Evolutionary conservation across 2,113 vertebrate species (phyloP), one percentile per base, ranked within the genome.

Genomic region (Lampris incognitus): DNA sequence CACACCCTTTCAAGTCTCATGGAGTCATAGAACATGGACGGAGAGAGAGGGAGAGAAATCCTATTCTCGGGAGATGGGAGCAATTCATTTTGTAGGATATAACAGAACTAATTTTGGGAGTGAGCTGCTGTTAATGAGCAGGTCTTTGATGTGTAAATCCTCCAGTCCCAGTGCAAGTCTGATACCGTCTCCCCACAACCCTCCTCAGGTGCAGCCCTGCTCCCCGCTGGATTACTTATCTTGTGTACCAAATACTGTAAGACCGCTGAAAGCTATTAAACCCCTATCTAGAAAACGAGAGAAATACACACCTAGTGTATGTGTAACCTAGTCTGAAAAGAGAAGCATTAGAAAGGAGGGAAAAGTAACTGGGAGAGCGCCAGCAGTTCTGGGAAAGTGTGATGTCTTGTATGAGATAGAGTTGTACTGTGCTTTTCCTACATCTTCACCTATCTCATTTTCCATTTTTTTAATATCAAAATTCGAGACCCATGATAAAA

Each of bases 121-220:
- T 41, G 81, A 89, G 86, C 69, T 66, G 79, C 69, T 54, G 82
- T 87, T 92, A 91, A 93, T 93, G 86, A 90, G 82, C 75, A 58
- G 59, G 37, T 50, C 88, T 94, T 92, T 93, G 92, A 93, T 92
- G 89, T 94, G 87, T 64, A 92, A 94, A 93, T 91, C 87, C 85
- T 78, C 46, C 24, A 0, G 69, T 91, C 83, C 83, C 74, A 66
- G 64, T 38, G 83, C 79, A 78, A 71, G 60, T 49, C 84, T 69
- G 88, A 92, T 88, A 89, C 59, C 3, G 85, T 85, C 82, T 85
- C 63, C 56, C 44, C 68, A 72, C 83, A 84, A 81, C 80, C 85
- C 80, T 78, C 83, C 79, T 87, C 86, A 88, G 89, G 87, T 92
- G 83, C 71, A 69, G 63, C 59, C 5, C 11, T 7, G 40, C 68